Evolutionary conservation across 2,797 vertebrate species (phyloP).

Genomic region (Sebastes goodei): DNA sequence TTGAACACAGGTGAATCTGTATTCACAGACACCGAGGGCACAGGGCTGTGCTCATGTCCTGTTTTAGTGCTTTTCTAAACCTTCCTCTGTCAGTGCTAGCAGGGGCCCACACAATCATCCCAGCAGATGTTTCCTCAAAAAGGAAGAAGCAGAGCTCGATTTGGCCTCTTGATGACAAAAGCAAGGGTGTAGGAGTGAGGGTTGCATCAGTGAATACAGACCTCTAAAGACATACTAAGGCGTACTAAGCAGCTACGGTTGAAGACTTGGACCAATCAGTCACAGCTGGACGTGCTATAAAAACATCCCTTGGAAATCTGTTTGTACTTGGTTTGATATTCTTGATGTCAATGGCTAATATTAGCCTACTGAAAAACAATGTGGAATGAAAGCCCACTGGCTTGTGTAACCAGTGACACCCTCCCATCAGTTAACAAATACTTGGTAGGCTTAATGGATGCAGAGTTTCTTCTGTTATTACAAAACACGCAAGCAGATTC

Average conservation of each 20-base stretch:
- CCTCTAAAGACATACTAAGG: neutral
- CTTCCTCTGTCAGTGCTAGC: conserved; percentile 25
- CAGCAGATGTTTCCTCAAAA: conserved; percentile 75
- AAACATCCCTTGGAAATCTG: neutral
- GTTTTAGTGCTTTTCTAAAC: conserved; percentile 9
- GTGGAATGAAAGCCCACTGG: conserved; percentile 6
- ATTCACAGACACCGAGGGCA: neutral
- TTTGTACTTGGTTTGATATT: conserved; percentile 5
- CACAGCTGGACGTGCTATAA: neutral
- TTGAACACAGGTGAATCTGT: neutral
- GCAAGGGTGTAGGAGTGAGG: neutral
- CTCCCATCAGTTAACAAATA: neutral
- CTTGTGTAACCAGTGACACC: conserved; percentile 13
- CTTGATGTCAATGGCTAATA: conserved; percentile 11
- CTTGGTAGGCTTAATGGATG: neutral
- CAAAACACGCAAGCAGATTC: neutral
- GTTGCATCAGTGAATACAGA: neutral
- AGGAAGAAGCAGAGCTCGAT: conserved; percentile 38
- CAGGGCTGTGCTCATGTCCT: conserved; percentile 7
- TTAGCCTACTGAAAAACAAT: conserved; percentile 11
- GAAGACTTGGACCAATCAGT: neutral
- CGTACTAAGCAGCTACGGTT: neutral
- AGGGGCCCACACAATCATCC: conserved; percentile 37
- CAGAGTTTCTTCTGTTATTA: neutral
- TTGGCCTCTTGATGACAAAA: conserved; percentile 28